Evolutionary conservation across 2,113 vertebrate genomes (phyloP).

Genomic region (Strix uralensis): DNA sequence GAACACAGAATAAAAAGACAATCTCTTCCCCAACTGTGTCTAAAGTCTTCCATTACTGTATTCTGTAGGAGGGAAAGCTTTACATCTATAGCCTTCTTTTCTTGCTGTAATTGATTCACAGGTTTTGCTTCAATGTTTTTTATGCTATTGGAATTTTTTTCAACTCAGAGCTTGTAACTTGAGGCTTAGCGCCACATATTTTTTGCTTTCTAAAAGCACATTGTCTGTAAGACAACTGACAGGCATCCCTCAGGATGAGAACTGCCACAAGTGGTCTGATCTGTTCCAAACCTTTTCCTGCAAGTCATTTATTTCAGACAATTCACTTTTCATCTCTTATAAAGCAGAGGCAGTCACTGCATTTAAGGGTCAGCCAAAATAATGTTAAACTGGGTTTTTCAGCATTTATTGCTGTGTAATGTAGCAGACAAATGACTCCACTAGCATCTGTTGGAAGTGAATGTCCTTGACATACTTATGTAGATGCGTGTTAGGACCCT

Average conservation of each 20-base stretch:
- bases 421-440: neutral
- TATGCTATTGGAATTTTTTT: neutral
- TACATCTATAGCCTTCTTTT: neutral
- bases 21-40: neutral
- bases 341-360: neutral
- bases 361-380: conserved; percentile 15
- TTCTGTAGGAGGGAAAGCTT: neutral
- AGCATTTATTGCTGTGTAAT: neutral
- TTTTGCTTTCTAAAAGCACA: neutral
- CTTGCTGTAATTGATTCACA: neutral
- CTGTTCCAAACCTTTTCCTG: conserved; percentile 17
- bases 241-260: conserved; percentile 5
- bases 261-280: neutral
- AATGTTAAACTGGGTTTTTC: neutral
- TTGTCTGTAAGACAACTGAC: neutral
- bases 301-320: conserved; percentile 10
- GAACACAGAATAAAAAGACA: neutral
- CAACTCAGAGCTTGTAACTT: neutral
- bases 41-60: neutral
- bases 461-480: neutral
- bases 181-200: neutral
- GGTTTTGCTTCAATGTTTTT: neutral
- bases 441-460: neutral
- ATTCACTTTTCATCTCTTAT: conserved; percentile 4
- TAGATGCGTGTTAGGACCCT: neutral